Evolutionary conservation across 1,140 invertebrate genomes (phyloP), one percentile per base, ranked within the genome.

Genomic region (Odontomachus brunneus): DNA sequence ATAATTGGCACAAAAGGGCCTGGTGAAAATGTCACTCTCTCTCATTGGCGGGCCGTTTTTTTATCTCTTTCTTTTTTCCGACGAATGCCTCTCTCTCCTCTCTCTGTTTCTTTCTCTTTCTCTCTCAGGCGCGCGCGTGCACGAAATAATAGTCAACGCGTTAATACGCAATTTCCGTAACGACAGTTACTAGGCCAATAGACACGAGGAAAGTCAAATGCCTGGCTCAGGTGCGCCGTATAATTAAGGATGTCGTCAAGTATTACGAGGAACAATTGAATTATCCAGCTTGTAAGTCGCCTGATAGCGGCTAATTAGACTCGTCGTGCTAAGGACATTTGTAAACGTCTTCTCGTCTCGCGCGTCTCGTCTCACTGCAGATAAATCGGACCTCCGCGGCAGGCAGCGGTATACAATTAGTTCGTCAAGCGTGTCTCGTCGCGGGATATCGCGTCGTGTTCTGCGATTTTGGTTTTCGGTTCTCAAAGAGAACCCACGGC

Each of bases 1-100:
- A 78, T 88, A 88, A 88, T 88, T 88, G 87, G 78, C 83, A 83
- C 67, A 82, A 85, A 88, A 87, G 73, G 78, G 74, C 69, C 53
- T 48, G 66, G 48, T 63, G 67, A 88, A 72, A 85, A 82, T 19
- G 78, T 83, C 76, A 57, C 44, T 60, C 49, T 82, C 53, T 83
- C 38, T 44, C 38, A 65, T 87, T 63, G 44, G 62, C 49, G 26
- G 48, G n/a, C n/a, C 66, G 65, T 82, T 82, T 44, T n/a, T 76
- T 82, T 83, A 75, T 66, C 66, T 59, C 67, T 38, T 44, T 29
- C n/a, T 2, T n/a, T 19, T 60, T 51, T 12, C 62, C 15, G 29
- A 66, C 9, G 62, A n/a, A 66, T n/a, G 5, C 15, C 33, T 51
- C 49, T 65, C 49, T 65, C 49, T 2, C 53, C 14, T 76, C 65